Evolutionary conservation across 2,888 invertebrate species (phyloP), one percentile per base, ranked within the genome.

Genomic region (Phoenoteleia sp.): DNA sequence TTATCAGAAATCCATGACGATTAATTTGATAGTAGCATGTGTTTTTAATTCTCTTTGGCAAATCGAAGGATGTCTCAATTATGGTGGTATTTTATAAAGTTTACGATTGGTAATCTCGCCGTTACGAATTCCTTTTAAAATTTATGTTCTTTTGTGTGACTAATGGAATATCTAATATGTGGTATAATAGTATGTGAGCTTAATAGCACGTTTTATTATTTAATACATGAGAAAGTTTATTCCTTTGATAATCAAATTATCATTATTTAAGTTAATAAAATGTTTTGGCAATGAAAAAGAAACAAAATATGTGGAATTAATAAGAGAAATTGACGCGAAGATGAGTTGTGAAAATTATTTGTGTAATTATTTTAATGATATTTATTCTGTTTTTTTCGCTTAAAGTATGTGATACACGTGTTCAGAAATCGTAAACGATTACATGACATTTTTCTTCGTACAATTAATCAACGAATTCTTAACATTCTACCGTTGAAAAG

Each of bases 251-350:
- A 62, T 74, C 42, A 49, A 74, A 49, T 58, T 60, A 29, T 47
- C 52, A 52, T 62, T 60, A 60, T 74, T 74, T 52, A 15, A 60
- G 27, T 72, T 72, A 15, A 47, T 60, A 58, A 42, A 54, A 33
- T 27, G 29, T 58, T 72, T 33, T 72, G 60, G 25, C 17, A 33
- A 72, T 72, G 21, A 58, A 47, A 47, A 47, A 21, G 58, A 58
- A 60, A 60, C 33, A 29, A 39, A 56, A 45, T 42, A 21, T 11
- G 17, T 27, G 3, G 25, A 71, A 19, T 72, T 72, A 72, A 72
- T 56, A 47, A 72, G 72, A 72, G 72, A 72, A 72, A 72, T 23
- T 72, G 42, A 17, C 54, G 25, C 54, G 60, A 72, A 11, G 60
- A 72, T 72, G 60, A 72, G 58, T 60, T 11, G 47, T 72, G 58